phyloP scores from a whole-genome alignment of 2,797 vertebrate genomes.

The Clamator glandarius region DNA sequence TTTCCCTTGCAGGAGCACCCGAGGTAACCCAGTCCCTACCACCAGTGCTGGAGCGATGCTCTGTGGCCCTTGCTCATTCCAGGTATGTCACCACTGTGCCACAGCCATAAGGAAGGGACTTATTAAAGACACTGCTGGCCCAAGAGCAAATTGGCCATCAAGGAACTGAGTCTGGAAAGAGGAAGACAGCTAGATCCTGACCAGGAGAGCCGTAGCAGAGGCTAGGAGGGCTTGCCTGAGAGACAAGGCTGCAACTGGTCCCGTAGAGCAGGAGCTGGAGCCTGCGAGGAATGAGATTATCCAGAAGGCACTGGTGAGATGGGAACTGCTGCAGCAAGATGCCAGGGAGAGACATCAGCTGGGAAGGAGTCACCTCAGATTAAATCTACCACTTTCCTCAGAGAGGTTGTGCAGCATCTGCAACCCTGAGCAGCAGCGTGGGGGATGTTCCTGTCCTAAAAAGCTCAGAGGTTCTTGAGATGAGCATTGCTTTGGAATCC shows the following conservation, averaged over 20 bases:
- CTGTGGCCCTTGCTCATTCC: background rate
- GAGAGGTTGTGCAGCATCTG: fast-evolving
- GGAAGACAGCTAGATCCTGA: background rate
- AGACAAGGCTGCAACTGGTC: background rate
- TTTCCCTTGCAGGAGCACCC: background rate
- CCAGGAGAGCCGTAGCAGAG: background rate
- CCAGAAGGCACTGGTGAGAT: background rate
- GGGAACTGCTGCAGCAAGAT: background rate
- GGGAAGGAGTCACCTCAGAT: fast-evolving
- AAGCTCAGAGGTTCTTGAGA: background rate
- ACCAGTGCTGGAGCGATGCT: no score
- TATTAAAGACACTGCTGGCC: background rate
- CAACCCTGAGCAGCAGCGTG: fast-evolving
- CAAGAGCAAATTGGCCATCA: background rate
- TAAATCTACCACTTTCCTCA: background rate
- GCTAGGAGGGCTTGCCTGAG: background rate
- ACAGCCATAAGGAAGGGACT: background rate
- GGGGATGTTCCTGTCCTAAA: background rate
- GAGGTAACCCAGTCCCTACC: background rate
- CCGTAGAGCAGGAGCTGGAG: fast-evolving
- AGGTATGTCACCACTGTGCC: fast-evolving
- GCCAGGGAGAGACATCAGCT: fast-evolving
- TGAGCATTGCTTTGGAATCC: background rate
- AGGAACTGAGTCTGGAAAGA: background rate
- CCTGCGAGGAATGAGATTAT: fast-evolving